Evolutionary conservation across 2,113 vertebrate genomes (phyloP), one percentile per base, ranked within the genome.

Genomic region (Melospiza melodia): DNA sequence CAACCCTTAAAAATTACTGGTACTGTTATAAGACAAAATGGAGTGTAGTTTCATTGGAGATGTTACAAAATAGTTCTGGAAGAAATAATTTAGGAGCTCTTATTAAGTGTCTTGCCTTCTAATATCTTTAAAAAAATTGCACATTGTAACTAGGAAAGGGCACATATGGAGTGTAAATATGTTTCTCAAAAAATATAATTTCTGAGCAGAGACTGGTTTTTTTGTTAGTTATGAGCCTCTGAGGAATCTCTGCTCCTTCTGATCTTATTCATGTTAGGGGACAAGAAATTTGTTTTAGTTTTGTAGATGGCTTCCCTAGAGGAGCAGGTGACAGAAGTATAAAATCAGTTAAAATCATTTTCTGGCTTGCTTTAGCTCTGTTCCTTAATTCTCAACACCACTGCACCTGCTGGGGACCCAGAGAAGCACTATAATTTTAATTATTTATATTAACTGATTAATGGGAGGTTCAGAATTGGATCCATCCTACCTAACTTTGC

Each of bases 11-110:
- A 87, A 86, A 77, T 88, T 95, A 86, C 88, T 90, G 67, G 17
- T 73, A 49, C 25, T 65, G 27, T 92, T 96, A 41, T 66, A 95
- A 94, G 49, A 90, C 30, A 97, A 96, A 92, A 62, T 72, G n/a
- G 31, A 96, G 48, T 57, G 23, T 6, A 73, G 61, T 59, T 97
- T 95, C 73, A 89, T 89, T 95, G 63, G 17, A 91, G 16, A 81
- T 22, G 71, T 77, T 89, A 65, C 23, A 84, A 97, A 93, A 82
- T 48, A 97, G n/a, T 37, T 94, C 66, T 37, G 7, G 54, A 93
- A 87, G 11, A 90, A 80, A 44, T 87, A 33, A 95, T 78, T 62
- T 76, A 77, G 16, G 55, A 93, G n/a, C 8, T 74, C 27, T 59
- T 92, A 63, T 61, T 79, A 96, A 95, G 15, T 44, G 31, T 48